Conservation (phyloP, 2,797 vertebrate genomes). For the Hypotaenidia philippensis region DNA sequence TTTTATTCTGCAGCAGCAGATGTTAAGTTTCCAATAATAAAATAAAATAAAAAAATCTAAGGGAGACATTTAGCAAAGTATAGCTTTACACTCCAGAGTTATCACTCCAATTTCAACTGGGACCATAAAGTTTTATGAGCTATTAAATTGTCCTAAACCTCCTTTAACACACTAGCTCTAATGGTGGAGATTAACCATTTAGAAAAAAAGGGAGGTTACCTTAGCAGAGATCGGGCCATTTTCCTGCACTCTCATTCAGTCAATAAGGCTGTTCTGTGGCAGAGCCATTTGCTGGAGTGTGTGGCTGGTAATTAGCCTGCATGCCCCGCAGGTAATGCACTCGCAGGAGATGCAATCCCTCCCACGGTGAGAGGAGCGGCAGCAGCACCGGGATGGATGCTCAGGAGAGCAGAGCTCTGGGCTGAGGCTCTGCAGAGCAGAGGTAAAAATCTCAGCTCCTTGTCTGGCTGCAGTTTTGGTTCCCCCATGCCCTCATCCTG, state of each 20-base stretch:
- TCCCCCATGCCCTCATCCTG: not conserved
- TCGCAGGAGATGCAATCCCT: not conserved
- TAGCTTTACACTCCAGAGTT: conserved; percentile 68
- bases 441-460: not conserved
- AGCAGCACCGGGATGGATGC: not conserved
- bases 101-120: conserved; percentile 79
- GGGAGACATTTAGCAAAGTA: conserved; percentile 66
- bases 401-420: not conserved
- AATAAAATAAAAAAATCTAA: conserved; percentile 69
- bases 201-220: conserved; percentile 64
- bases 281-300: not conserved
- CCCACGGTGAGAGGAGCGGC: not conserved
- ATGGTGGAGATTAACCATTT: conserved; percentile 67
- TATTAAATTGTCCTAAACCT: conserved; percentile 82
- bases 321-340: conserved; percentile 41
- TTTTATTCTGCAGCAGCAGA: conserved; percentile 70
- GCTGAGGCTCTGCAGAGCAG: not conserved
- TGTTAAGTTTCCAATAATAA: conserved; percentile 75
- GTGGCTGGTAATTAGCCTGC: not conserved
- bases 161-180: conserved; percentile 72
- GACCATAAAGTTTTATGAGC: conserved; percentile 83
- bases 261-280: conserved; percentile 38
- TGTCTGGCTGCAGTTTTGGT: not conserved
- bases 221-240: conserved; percentile 21
- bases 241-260: not conserved